Evolutionary conservation across 2,113 vertebrate species (phyloP).

Genomic region (Probosciger aterrimus): DNA sequence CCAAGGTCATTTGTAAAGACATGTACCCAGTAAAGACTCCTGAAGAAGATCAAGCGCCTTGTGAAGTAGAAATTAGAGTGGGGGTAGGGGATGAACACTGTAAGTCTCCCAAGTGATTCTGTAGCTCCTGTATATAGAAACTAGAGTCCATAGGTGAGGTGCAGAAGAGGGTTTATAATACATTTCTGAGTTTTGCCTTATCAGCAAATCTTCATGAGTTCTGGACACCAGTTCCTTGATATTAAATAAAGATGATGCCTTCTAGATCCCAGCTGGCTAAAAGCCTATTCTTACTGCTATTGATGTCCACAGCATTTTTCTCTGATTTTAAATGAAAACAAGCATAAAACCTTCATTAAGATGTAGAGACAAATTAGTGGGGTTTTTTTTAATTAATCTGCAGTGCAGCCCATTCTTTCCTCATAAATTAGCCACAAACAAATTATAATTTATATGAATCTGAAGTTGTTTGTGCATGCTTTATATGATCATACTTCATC

Average conservation of each 20-base stretch:
- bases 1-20: not conserved
- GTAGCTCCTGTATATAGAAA: not conserved
- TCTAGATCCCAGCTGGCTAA: not conserved
- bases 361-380: not conserved
- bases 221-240: not conserved
- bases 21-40: not conserved
- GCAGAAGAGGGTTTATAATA: not conserved
- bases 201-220: not conserved
- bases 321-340: not conserved
- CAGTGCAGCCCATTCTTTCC: not conserved
- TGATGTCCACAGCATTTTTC: not conserved
- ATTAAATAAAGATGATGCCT: not conserved
- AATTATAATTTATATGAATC: not conserved
- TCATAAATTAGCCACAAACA: not conserved
- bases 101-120: not conserved
- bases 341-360: not conserved
- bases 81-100: no score
- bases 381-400: not conserved
- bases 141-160: not conserved
- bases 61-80: not conserved
- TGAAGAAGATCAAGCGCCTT: not conserved
- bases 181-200: not conserved
- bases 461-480: not conserved
- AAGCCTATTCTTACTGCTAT: not conserved
- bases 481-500: not conserved